These are phyloP conservation scores for Netta rufina DNA, from an alignment of 2,797 vertebrate genomes.

Conservation along the genomic window DNA sequence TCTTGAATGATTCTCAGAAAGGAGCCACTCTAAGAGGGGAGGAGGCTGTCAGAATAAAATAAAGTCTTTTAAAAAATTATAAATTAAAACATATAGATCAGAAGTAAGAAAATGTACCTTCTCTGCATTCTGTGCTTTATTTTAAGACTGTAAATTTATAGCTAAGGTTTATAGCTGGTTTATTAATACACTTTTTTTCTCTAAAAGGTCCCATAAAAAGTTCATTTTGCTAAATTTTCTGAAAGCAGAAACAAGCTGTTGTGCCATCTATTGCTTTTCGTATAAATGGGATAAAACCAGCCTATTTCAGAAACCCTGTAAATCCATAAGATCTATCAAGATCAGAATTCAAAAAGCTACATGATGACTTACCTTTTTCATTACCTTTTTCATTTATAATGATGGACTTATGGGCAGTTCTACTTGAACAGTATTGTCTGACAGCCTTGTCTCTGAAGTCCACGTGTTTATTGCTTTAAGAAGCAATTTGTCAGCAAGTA, in stretches of 20 bases:
- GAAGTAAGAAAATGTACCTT: neutral
- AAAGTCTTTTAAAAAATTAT: neutral
- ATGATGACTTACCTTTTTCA: neutral
- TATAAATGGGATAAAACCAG: neutral
- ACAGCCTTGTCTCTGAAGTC: neutral
- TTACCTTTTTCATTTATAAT: neutral
- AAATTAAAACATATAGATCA: neutral
- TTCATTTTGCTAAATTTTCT: neutral
- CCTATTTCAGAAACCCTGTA: neutral
- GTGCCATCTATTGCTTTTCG: neutral
- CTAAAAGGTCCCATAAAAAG: neutral
- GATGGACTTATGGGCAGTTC: neutral
- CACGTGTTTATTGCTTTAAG: neutral
- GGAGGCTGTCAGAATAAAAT: neutral
- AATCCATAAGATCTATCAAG: neutral
- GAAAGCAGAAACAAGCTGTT: neutral
- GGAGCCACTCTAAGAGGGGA: neutral
- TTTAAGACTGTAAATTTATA: neutral
- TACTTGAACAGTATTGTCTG: neutral
- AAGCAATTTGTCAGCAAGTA: neutral
- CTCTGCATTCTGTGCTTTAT: neutral
- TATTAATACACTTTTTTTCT: neutral
- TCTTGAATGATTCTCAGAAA: neutral
- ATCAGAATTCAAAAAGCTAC: neutral
- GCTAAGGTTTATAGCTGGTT: neutral